These are phyloP conservation scores for Ochropleura leucogaster DNA, from an alignment of 2,888 invertebrate genomes.

Conservation along the genomic window DNA sequence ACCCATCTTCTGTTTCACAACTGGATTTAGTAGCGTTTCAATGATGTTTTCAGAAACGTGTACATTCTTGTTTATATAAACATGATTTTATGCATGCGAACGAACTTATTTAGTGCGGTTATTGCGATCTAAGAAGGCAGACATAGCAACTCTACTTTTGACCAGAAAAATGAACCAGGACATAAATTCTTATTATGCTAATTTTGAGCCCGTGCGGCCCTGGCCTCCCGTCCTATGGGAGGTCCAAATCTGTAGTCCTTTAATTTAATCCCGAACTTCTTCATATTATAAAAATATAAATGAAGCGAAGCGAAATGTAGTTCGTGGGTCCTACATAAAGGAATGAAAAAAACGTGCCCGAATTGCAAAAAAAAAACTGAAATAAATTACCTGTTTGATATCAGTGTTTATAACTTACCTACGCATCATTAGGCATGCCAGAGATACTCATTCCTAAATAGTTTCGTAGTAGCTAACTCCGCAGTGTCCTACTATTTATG, in stretches of 20 bases:
- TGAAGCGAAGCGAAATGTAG: not conserved
- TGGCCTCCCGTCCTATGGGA: not conserved
- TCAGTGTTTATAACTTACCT: not conserved
- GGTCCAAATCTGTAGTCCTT: not conserved
- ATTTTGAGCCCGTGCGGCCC: not conserved
- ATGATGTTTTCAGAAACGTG: not conserved
- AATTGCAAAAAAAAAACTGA: not conserved
- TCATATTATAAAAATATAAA: too few relatives aligned
- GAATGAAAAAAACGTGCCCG: not conserved
- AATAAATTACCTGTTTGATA: not conserved
- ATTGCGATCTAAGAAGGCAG: not conserved
- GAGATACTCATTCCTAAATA: not conserved
- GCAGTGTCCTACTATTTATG: conserved; percentile 1
- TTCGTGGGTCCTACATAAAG: not conserved
- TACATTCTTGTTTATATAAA: not conserved
- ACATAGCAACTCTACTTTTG: not conserved
- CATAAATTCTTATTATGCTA: not conserved
- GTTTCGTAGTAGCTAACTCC: conserved; percentile 1
- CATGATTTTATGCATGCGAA: not conserved
- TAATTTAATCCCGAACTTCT: not conserved
- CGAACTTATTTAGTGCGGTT: not conserved
- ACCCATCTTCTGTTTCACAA: not conserved
- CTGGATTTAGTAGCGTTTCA: not conserved
- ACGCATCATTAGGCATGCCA: not conserved
- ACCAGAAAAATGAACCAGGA: not conserved